A percentile compares a stretch with the other conserved stretches of the same genome.
phyloP scores from a whole-genome alignment of 1,140 invertebrate species.

The Lepidostoma basale region DNA sequence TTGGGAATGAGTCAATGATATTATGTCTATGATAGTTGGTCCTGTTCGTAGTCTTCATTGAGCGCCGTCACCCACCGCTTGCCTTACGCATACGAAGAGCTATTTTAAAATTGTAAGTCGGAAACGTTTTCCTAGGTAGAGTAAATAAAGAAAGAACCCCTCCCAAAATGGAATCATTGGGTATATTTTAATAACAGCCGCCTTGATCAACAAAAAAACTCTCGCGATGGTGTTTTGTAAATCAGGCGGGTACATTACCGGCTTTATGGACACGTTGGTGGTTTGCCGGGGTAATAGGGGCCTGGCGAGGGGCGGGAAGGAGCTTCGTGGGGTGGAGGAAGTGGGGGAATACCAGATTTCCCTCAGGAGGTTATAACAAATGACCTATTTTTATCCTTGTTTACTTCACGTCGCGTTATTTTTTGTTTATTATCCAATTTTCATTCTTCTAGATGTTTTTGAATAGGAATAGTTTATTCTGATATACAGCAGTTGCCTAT shows the following conservation, averaged over 20 bases:
- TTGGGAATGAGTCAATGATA: too few relatives aligned
- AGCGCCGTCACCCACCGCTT: too few relatives aligned
- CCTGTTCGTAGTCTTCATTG: too few relatives aligned
- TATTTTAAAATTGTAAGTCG: too few relatives aligned
- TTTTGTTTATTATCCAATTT: conserved; percentile 16
- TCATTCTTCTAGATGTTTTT: too few relatives aligned
- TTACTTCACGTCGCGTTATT: background rate
- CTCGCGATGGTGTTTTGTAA: background rate
- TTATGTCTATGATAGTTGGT: too few relatives aligned
- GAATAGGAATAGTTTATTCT: too few relatives aligned
- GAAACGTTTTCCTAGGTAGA: too few relatives aligned
- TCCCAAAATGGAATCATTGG: too few relatives aligned
- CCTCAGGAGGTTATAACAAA: conserved; percentile 20
- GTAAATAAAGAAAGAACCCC: too few relatives aligned
- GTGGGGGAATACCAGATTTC: conserved; percentile 10
- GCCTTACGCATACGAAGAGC: too few relatives aligned
- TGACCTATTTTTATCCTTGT: conserved; percentile 22
- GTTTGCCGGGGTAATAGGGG: background rate
- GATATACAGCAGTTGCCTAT: too few relatives aligned
- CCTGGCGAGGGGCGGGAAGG: background rate
- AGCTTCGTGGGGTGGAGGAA: background rate
- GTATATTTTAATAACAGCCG: background rate
- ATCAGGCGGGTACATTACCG: background rate
- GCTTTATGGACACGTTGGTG: background rate
- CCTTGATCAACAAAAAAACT: background rate